These are phyloP conservation scores for Nemotelus pantherinus DNA, from an alignment of 2,888 invertebrate genomes.

Conservation along the genomic window DNA sequence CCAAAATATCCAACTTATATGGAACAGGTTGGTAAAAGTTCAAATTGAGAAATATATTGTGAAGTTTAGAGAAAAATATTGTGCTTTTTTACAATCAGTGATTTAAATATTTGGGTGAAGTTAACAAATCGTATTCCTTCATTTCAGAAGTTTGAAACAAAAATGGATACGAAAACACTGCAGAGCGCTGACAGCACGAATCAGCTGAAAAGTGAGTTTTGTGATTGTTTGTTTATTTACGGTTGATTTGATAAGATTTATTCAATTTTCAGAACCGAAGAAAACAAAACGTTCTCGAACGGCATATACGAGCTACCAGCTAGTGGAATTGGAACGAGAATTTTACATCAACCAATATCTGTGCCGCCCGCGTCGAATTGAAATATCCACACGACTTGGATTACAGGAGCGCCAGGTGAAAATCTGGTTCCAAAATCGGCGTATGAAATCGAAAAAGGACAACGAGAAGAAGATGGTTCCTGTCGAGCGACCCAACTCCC, in stretches of 20 bases:
- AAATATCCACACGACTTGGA: conserved; percentile 92
- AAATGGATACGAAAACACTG: background rate
- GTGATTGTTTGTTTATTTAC: background rate
- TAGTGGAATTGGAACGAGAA: conserved; percentile 93
- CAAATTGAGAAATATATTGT: no score
- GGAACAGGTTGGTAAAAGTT: background rate
- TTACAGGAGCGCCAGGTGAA: conserved; percentile 88
- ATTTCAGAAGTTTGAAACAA: no score
- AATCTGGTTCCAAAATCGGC: conserved; percentile 85
- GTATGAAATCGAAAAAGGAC: conserved; percentile 85
- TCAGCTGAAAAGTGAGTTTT: conserved; percentile 10
- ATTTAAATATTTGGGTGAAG: no score
- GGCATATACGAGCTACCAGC: conserved; percentile 95
- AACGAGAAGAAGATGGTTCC: conserved; percentile 23
- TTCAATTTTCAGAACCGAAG: conserved; percentile 45
- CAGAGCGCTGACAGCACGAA: background rate
- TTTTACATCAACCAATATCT: conserved; percentile 96
- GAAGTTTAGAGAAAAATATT: no score
- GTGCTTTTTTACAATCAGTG: no score
- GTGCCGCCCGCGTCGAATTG: conserved; percentile 90
- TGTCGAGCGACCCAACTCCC: conserved; percentile 35
- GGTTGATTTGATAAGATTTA: background rate
- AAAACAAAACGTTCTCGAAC: conserved; percentile 84
- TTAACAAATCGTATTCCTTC: no score
- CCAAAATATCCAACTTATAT: background rate